phyloP scores from a whole-genome alignment of 2,888 invertebrate species.

The Clitarchus hookeri region DNA sequence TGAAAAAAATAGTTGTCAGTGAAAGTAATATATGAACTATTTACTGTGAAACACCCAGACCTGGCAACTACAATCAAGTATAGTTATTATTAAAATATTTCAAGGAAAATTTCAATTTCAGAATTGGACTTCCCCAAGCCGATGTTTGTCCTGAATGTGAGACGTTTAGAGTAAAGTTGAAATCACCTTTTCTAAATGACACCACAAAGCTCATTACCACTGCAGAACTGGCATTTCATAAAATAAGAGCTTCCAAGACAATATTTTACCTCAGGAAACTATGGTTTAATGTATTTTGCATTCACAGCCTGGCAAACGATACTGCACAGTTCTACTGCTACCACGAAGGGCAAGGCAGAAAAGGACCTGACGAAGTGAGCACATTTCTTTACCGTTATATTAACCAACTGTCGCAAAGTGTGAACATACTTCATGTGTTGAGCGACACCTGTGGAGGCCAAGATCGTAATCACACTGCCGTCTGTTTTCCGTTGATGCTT shows the following conservation, averaged over 20 bases:
- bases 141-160: conserved; percentile 10
- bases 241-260: not conserved
- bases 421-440: not conserved
- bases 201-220: not conserved
- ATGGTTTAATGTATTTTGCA: not conserved
- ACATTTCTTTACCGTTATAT: not conserved
- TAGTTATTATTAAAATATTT: not conserved
- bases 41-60: not conserved
- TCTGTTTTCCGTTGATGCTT: not conserved
- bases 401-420: too few relatives aligned
- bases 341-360: not conserved
- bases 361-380: not conserved
- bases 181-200: not conserved
- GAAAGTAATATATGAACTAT: not conserved
- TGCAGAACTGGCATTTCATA: not conserved
- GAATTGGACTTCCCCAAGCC: not conserved
- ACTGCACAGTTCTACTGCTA: not conserved
- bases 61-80: not conserved
- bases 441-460: not conserved
- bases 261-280: not conserved
- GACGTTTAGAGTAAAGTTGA: not conserved
- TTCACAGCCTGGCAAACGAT: not conserved
- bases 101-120: not conserved
- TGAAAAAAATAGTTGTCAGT: not conserved
- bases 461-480: not conserved